Evolutionary conservation across 2,888 invertebrate species (phyloP), one percentile per base, ranked within the genome.

Genomic region (Cenopis cana): DNA sequence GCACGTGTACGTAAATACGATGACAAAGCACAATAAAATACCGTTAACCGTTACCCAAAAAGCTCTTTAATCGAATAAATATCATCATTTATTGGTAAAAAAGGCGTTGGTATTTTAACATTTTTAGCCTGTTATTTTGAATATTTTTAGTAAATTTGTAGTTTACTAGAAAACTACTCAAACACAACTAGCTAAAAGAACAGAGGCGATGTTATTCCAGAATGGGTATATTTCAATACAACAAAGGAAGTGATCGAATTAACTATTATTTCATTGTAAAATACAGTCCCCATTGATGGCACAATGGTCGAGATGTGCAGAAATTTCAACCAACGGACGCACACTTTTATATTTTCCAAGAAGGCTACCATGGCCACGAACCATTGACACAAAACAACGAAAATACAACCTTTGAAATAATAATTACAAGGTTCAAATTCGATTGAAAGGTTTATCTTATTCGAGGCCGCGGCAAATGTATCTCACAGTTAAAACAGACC

Each of bases 311-410:
- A 73, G 76, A 75, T 78, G 79, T 80, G 77, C 85, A 84, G 85
- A 86, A 82, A 85, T 87, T 83, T 82, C 82, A 81, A 85, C 80
- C 82, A 81, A 85, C 80, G 82, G 76, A 79, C 76, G 78, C 81
- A 80, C 79, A 75, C 74, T 85, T 85, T 85, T 85, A 86, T 84
- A 81, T 80, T 79, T 85, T 86, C 78, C 74, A 14, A 69, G 79
- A 79, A 79, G 52, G 57, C 29, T 61, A 66, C 70, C 74, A 65
- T 60, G 68, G 56, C 56, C 56, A 65, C 17, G 14, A 55, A 49
- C 59, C 59, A 54, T 66, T 41, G 11, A 12, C 1, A 17, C n/a
- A 0, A 0, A 11, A 52, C 65, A 33, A 57, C 4, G 1, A 1
- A 60, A 70, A 60, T 9, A 36, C 14, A 66, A 66, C 54, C 46